phyloP scores from a whole-genome alignment of 2,797 vertebrate genomes.

The Urosaurus nigricauda region DNA sequence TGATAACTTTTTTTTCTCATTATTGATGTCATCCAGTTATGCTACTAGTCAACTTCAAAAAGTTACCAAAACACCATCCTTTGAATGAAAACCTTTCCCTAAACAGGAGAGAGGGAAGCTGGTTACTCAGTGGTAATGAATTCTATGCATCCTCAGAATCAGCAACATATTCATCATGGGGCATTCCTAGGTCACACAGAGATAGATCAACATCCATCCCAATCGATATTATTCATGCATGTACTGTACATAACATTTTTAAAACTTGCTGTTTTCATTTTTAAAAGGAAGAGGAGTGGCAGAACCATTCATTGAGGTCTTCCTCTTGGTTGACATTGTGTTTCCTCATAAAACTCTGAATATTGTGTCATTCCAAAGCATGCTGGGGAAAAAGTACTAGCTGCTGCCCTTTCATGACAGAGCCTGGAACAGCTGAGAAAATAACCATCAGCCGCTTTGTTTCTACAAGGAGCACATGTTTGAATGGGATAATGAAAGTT shows the following conservation, averaged over 20 bases:
- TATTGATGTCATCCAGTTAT: background rate
- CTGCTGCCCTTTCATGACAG: background rate
- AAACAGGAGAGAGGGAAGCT: background rate
- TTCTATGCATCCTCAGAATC: background rate
- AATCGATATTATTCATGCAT: background rate
- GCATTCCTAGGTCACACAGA: background rate
- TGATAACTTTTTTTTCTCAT: background rate
- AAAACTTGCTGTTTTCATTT: background rate
- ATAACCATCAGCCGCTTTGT: background rate
- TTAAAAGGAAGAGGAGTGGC: background rate
- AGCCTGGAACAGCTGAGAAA: background rate
- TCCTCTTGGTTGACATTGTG: background rate
- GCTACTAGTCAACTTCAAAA: background rate
- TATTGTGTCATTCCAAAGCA: background rate
- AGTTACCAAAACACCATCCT: background rate
- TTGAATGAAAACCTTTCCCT: background rate
- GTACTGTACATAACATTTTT: too few species aligned
- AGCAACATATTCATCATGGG: background rate
- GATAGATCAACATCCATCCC: background rate
- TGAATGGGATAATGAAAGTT: background rate
- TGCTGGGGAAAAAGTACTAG: background rate
- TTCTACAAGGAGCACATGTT: background rate
- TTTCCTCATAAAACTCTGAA: background rate
- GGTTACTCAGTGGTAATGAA: background rate
- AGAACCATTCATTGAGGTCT: background rate